These are phyloP conservation scores for Pocillopora grandis DNA, from an alignment of 92 coral and sea anemone species.

Conservation along the genomic window DNA sequence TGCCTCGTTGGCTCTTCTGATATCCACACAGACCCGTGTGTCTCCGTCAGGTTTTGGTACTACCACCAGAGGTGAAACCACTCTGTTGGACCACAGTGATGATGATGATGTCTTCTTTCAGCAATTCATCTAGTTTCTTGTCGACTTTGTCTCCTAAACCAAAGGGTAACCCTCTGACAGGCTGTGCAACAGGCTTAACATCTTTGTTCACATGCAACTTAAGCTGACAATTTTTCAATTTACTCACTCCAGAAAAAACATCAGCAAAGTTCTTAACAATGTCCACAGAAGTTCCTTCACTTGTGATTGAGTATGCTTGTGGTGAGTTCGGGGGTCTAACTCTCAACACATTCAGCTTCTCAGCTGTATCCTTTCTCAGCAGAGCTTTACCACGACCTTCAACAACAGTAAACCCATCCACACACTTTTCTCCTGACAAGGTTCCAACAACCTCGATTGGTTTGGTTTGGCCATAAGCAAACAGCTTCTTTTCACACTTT, in stretches of 20 bases:
- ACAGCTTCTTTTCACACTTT: too few species aligned
- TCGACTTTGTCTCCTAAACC: constrained; percentile 38
- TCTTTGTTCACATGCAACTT: constrained; percentile 31
- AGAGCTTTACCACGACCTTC: constrained; percentile 45
- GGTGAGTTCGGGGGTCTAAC: constrained; percentile 34
- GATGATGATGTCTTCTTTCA: constrained; percentile 4
- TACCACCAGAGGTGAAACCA: constrained; percentile 27
- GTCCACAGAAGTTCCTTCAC: constrained; percentile 36
- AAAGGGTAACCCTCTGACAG: constrained; percentile 27
- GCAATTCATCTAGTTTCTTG: constrained; percentile 19
- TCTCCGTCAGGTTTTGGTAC: constrained; percentile 2
- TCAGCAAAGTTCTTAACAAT: constrained; percentile 16
- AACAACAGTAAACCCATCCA: constrained; percentile 60
- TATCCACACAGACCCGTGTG: constrained; percentile 12
- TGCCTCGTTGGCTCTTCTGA: constrained; percentile 16
- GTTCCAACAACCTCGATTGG: too few species aligned
- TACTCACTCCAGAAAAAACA: constrained; percentile 36
- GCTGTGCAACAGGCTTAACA: constrained; percentile 41
- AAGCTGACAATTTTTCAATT: constrained; percentile 40
- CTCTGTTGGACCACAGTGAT: constrained; percentile 24
- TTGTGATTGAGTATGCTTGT: constrained; percentile 30
- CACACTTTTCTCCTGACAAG: constrained; percentile 43
- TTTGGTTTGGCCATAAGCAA: too few species aligned
- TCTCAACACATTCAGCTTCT: constrained; percentile 36
- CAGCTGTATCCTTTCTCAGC: constrained; percentile 46